A percentile compares a stretch with the other conserved stretches of the same genome.
Conservation (phyloP, 2,888 invertebrate genomes). For the Machimus atricapillus region DNA sequence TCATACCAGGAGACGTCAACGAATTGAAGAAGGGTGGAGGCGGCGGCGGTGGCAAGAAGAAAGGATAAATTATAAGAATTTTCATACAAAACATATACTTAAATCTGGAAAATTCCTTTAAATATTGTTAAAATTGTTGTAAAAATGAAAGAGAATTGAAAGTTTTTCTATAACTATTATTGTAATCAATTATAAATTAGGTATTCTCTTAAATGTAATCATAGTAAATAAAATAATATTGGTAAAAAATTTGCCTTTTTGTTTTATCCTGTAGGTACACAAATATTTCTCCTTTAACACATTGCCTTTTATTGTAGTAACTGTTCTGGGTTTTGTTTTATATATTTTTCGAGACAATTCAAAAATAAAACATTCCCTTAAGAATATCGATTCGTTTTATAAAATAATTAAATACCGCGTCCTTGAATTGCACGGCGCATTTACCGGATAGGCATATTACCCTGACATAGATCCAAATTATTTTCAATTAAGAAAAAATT, state of each 20-base stretch:
- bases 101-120: background rate
- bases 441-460: no score
- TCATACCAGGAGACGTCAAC: background rate
- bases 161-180: no score
- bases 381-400: background rate
- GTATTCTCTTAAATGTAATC: background rate
- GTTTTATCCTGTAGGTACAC: no score
- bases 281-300: no score
- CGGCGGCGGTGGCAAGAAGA: background rate
- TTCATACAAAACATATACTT: background rate
- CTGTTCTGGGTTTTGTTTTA: no score
- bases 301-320: no score
- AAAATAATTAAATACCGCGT: no score
- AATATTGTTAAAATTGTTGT: background rate
- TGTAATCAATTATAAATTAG: background rate
- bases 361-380: background rate
- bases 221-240: background rate
- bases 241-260: no score
- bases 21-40: background rate
- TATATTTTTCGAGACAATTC: no score
- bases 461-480: background rate
- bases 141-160: background rate
- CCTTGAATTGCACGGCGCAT: background rate
- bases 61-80: background rate
- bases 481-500: background rate